Percentiles rank a stretch among this genome's conserved stretches.
phyloP scores from a whole-genome alignment of 2,888 invertebrate species.

The Ophion slaviceki region DNA sequence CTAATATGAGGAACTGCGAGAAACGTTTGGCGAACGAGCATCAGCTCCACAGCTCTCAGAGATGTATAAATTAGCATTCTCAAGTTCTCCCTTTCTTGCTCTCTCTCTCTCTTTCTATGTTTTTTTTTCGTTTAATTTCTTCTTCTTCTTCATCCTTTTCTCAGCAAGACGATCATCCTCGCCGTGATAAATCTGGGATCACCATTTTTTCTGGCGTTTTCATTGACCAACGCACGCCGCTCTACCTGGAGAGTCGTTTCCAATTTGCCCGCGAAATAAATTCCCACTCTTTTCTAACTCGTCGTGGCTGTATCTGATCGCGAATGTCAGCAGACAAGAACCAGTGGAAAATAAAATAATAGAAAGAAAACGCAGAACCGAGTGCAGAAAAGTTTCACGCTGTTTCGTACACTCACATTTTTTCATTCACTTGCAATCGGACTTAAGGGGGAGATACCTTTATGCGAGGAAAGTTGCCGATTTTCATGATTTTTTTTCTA shows the following conservation, averaged over 20 bases:
- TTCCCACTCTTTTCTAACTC: neutral
- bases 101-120: conserved; percentile 1
- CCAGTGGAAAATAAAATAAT: neutral
- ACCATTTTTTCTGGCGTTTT: too few relatives aligned
- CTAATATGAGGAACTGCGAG: conserved; percentile 17
- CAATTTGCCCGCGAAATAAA: conserved; percentile 53
- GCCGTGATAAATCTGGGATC: neutral
- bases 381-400: neutral
- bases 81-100: conserved; percentile 7
- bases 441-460: too few relatives aligned
- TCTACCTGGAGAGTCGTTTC: conserved; percentile 15
- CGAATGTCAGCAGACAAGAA: neutral
- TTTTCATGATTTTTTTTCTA: too few relatives aligned
- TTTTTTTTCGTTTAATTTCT: neutral
- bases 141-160: neutral
- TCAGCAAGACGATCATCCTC: too few relatives aligned
- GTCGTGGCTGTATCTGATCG: neutral
- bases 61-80: conserved; percentile 55
- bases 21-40: conserved; percentile 18
- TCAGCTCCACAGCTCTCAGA: conserved; percentile 35
- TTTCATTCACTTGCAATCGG: too few relatives aligned
- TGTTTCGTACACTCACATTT: too few relatives aligned
- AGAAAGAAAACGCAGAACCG: neutral
- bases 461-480: too few relatives aligned
- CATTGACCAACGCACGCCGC: neutral